These are phyloP conservation scores for Danio tinwini DNA, from an alignment of 2,797 vertebrate genomes.

Conservation along the genomic window DNA sequence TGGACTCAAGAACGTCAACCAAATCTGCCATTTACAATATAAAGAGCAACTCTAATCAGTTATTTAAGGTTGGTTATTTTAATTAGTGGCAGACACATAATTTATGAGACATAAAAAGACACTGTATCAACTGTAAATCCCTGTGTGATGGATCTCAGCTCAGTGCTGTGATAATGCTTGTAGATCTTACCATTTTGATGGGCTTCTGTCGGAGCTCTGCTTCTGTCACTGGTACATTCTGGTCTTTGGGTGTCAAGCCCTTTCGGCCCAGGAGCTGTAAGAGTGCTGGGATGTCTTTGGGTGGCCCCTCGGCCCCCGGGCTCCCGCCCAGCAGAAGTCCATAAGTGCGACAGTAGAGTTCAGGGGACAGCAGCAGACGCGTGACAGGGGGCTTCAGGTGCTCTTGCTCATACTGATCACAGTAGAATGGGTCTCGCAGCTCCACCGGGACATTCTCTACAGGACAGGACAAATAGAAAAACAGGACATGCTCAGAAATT, in stretches of 20 bases:
- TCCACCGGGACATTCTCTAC: conserved; percentile 89
- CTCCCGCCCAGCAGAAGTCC: conserved; percentile 72
- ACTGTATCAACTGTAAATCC: not conserved
- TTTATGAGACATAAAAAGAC: not conserved
- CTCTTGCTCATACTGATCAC: conserved; percentile 95
- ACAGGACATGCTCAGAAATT: not conserved
- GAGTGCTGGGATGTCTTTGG: conserved; percentile 81
- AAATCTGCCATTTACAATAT: not conserved
- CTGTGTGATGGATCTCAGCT: conserved; percentile 7
- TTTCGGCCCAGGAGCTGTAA: conserved; percentile 81
- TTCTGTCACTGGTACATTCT: conserved; percentile 80
- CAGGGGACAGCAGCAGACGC: conserved; percentile 85
- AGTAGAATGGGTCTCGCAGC: conserved; percentile 92
- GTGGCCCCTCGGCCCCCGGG: conserved; percentile 64
- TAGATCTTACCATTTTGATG: conserved; percentile 87
- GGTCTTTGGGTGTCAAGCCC: conserved; percentile 77
- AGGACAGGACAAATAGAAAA: conserved; percentile 43
- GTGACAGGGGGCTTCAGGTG: conserved; percentile 92
- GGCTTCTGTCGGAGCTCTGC: conserved; percentile 86
- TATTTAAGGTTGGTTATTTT: not conserved
- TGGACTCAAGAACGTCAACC: not conserved
- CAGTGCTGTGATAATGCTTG: not conserved
- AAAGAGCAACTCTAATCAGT: not conserved
- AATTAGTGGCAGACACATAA: not conserved
- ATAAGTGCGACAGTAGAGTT: conserved; percentile 89